Conservation (phyloP, 2,888 invertebrate genomes). For the Ashinkailepas kermadecensis region DNA sequence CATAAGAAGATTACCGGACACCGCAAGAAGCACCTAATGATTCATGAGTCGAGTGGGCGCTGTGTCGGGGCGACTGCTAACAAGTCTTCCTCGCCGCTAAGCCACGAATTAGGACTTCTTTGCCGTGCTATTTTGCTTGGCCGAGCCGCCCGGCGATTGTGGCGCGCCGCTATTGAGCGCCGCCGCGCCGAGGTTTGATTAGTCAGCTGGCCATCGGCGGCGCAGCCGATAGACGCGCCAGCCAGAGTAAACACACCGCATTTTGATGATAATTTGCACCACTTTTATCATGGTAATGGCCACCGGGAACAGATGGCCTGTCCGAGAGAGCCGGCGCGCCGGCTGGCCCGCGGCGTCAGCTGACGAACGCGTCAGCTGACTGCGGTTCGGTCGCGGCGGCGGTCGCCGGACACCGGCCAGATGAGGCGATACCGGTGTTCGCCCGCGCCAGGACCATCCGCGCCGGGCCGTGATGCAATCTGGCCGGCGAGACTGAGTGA, state of each 20-base stretch:
- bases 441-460: background rate
- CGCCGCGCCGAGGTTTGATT: background rate
- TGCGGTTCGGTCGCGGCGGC: no score
- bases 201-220: background rate
- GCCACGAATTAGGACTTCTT: constrained; percentile 11
- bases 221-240: background rate
- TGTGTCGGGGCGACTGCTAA: background rate
- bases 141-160: background rate
- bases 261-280: constrained; percentile 14
- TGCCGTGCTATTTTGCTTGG: background rate
- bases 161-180: background rate
- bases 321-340: no score
- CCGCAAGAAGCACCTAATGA: constrained; percentile 20
- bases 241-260: constrained; percentile 13
- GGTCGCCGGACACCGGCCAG: background rate
- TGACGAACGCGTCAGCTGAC: no score
- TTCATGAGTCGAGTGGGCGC: constrained; percentile 18
- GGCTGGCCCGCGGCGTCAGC: no score
- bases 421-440: background rate
- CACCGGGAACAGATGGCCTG: background rate
- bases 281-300: constrained; percentile 13
- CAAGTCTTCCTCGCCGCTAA: background rate
- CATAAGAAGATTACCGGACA: constrained; percentile 6
- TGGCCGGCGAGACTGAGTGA: background rate
- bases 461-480: background rate